Conservation (phyloP, 2,797 vertebrate species). For the Neomorphus geoffroyi region DNA sequence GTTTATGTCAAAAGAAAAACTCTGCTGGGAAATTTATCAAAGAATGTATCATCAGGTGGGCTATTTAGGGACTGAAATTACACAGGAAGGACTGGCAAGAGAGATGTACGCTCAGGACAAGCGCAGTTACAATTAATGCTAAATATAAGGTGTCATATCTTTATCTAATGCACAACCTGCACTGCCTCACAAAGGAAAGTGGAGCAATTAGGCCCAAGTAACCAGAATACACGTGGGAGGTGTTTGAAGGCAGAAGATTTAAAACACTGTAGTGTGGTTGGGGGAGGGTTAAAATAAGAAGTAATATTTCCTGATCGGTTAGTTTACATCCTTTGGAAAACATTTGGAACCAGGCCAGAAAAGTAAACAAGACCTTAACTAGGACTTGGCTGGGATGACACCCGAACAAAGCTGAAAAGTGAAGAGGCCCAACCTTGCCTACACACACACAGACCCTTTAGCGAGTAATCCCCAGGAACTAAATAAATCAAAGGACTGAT, state of each 20-base stretch:
- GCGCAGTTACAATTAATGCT: slow-evolving; percentile 63
- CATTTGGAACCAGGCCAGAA: background rate
- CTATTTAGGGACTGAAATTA: slow-evolving; percentile 72
- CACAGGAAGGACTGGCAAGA: slow-evolving; percentile 50
- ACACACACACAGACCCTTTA: background rate
- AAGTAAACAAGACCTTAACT: slow-evolving; percentile 7
- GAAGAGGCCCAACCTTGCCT: background rate
- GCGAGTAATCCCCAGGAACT: background rate
- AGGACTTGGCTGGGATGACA: background rate
- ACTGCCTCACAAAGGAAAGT: slow-evolving; percentile 32
- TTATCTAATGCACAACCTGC: slow-evolving; percentile 41
- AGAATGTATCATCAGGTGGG: slow-evolving; percentile 49
- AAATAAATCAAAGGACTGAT: background rate
- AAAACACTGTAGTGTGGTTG: slow-evolving; percentile 4
- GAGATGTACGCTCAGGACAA: slow-evolving; percentile 25
- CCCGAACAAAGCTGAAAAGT: background rate
- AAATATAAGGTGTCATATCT: slow-evolving; percentile 72
- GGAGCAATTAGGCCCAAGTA: slow-evolving; percentile 55
- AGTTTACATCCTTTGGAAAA: slow-evolving; percentile 51
- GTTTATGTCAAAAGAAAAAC: slow-evolving; percentile 34
- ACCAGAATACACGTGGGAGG: slow-evolving; percentile 32
- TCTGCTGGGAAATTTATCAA: slow-evolving; percentile 46
- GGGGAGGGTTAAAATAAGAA: background rate
- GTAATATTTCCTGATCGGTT: slow-evolving; percentile 43
- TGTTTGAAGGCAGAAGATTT: slow-evolving; percentile 43